phyloP scores from a whole-genome alignment of 2,113 vertebrate species.

The Sitta europaea region DNA sequence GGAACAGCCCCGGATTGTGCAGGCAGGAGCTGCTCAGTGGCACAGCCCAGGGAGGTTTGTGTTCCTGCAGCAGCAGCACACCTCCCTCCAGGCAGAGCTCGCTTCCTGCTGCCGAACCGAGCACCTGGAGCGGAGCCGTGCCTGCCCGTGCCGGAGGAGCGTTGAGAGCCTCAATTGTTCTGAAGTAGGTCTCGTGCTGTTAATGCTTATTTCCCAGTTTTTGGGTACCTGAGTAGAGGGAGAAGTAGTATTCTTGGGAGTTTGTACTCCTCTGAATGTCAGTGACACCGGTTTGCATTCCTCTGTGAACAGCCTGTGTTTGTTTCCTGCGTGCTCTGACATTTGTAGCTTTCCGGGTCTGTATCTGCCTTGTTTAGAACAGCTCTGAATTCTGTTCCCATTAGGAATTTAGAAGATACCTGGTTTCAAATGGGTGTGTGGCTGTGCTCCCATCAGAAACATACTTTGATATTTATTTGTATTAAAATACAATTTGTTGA shows the following conservation, averaged over 20 bases:
- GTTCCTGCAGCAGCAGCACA: not conserved
- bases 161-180: not conserved
- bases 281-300: not conserved
- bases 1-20: not conserved
- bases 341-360: not conserved
- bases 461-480: conserved; percentile 67
- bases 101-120: rapidly evolving
- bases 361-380: not conserved
- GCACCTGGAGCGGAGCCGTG: not conserved
- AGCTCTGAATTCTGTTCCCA: conserved; percentile 27
- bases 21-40: not conserved
- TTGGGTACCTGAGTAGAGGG: not conserved
- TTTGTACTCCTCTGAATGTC: not conserved
- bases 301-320: not conserved
- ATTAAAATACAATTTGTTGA: conserved; percentile 65
- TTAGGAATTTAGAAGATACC: conserved; percentile 41
- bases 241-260: not conserved
- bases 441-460: conserved; percentile 46
- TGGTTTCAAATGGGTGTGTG: not conserved
- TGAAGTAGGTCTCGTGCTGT: not conserved
- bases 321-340: not conserved
- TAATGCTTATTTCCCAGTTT: not conserved
- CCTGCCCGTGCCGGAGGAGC: not conserved
- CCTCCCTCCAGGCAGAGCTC: not conserved
- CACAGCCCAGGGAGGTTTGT: not conserved